Conservation (phyloP, 2,888 invertebrate genomes). For the Yponomeuta evonymella region DNA sequence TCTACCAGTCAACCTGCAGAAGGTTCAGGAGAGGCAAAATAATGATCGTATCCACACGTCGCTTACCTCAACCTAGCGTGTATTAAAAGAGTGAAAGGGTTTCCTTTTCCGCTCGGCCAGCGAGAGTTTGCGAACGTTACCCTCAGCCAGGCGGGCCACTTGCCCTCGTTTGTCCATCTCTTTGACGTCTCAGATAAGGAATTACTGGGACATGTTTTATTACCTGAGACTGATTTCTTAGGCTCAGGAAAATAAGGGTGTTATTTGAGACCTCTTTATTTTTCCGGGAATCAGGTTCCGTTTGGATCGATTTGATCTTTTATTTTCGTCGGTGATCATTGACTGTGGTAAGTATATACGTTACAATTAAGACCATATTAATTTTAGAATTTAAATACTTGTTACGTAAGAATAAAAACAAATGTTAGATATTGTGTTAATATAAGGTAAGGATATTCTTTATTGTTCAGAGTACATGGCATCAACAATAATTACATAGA, state of each 20-base stretch:
- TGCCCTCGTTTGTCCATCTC: conserved; percentile 41
- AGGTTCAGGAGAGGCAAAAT: no score
- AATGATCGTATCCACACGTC: conserved; percentile 29
- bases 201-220: not conserved
- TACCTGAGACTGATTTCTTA: not conserved
- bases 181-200: conserved; percentile 16
- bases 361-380: no score
- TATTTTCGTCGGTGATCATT: no score
- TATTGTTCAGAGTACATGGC: no score
- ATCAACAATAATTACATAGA: no score
- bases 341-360: no score
- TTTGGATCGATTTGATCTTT: no score
- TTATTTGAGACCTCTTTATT: not conserved
- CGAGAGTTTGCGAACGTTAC: conserved; percentile 29
- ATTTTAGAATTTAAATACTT: no score
- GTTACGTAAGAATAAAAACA: no score
- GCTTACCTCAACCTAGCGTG: conserved; percentile 11
- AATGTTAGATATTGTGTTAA: no score
- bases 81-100: conserved; percentile 47
- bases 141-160: conserved; percentile 29
- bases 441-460: no score
- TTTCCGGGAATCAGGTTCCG: not conserved
- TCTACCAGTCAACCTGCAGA: no score
- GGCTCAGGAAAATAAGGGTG: not conserved
- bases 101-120: conserved; percentile 56